Conservation (phyloP, 2,113 vertebrate genomes). For the Thryonomys swinderianus region DNA sequence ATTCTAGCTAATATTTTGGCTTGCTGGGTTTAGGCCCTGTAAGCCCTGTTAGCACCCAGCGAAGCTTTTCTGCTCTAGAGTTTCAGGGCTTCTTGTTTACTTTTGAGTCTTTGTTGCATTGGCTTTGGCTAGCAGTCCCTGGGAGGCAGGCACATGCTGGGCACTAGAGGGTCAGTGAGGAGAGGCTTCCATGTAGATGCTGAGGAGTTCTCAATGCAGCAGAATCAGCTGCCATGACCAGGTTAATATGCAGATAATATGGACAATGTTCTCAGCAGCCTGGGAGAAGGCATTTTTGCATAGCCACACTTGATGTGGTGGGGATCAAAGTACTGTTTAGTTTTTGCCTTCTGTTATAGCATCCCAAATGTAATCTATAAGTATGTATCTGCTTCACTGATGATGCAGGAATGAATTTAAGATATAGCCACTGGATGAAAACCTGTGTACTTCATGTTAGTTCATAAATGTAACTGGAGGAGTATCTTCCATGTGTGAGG, state of each 20-base stretch:
- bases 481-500: background rate
- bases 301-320: background rate
- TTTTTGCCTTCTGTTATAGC: background rate
- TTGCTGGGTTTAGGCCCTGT: background rate
- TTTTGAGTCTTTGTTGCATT: background rate
- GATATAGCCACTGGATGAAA: background rate
- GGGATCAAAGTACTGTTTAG: background rate
- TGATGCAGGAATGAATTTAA: constrained; percentile 33
- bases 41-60: background rate
- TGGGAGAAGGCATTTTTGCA: background rate
- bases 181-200: background rate
- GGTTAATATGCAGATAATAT: background rate
- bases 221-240: background rate
- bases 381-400: background rate
- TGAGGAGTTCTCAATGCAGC: background rate
- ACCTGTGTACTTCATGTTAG: background rate
- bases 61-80: background rate
- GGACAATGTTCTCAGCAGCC: background rate
- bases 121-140: background rate
- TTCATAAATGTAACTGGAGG: constrained; percentile 1
- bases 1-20: background rate
- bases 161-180: background rate
- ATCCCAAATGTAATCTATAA: background rate
- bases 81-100: background rate
- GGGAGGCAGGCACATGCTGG: background rate